Evolutionary conservation across 1,140 invertebrate species (phyloP).

Genomic region (Sitobion miscanthi): DNA sequence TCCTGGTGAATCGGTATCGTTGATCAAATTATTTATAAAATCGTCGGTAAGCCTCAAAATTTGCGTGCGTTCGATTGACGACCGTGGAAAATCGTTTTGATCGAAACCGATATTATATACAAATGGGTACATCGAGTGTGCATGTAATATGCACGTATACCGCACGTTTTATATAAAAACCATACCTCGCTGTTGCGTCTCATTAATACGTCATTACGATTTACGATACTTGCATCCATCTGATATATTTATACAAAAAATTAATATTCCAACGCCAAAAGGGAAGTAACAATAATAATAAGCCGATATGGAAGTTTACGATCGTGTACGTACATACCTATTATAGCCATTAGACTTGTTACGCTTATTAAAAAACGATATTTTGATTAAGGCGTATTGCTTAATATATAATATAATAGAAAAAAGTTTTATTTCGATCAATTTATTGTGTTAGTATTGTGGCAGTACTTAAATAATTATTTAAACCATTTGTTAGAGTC

Average conservation of each 20-base stretch:
- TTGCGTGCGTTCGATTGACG: neutral
- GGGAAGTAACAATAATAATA: neutral
- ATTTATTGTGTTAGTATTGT: neutral
- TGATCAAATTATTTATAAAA: neutral
- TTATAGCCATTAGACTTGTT: too few relatives aligned
- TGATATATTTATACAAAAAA: neutral
- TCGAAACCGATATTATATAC: neutral
- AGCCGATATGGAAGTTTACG: neutral
- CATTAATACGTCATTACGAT: neutral
- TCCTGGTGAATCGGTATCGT: neutral
- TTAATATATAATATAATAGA: neutral
- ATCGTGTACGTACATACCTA: neutral
- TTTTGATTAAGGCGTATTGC: neutral
- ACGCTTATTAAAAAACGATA: neutral
- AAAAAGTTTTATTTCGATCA: neutral
- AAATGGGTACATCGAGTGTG: neutral
- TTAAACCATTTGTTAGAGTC: too few relatives aligned
- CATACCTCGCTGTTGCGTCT: neutral
- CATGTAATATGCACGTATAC: neutral
- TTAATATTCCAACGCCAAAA: neutral
- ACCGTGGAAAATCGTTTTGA: slow-evolving; percentile 28
- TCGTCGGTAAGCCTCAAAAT: neutral
- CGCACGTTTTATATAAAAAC: neutral
- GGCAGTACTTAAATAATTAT: neutral
- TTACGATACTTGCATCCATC: neutral